Conservation (phyloP, 2,113 vertebrate species). For the Pimephales promelas region DNA sequence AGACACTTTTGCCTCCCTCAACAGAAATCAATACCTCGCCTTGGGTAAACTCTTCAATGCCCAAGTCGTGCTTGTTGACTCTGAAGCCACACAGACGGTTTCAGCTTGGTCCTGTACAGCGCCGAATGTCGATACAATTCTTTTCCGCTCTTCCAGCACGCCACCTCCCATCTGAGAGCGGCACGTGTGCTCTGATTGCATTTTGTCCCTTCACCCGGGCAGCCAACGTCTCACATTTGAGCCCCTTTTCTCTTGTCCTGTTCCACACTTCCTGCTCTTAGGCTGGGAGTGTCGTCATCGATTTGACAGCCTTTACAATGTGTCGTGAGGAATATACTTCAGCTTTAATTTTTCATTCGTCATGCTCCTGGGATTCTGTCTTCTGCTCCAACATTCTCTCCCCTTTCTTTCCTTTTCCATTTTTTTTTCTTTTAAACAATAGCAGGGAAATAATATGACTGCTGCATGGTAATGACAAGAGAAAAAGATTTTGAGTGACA, state of each 20-base stretch:
- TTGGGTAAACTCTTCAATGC: constrained; percentile 71
- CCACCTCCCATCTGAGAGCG: constrained; percentile 70
- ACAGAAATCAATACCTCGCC: constrained; percentile 74
- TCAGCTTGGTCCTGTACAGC: constrained; percentile 70
- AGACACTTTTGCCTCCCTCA: constrained; percentile 31
- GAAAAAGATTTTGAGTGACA: no score
- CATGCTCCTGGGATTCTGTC: constrained; percentile 67
- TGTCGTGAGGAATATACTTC: constrained; percentile 77
- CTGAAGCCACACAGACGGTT: constrained; percentile 68
- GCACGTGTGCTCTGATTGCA: constrained; percentile 77
- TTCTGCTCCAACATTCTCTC: background rate
- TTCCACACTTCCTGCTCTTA: constrained; percentile 70
- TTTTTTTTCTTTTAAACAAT: background rate
- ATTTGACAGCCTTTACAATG: constrained; percentile 76
- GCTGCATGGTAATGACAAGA: background rate
- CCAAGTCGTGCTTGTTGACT: constrained; percentile 68
- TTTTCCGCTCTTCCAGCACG: constrained; percentile 77
- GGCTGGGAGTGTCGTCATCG: constrained; percentile 76
- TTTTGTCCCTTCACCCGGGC: constrained; percentile 70
- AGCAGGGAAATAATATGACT: background rate
- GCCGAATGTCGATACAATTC: constrained; percentile 80
- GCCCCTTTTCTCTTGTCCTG: constrained; percentile 45
- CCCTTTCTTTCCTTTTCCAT: background rate
- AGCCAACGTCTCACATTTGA: constrained; percentile 65
- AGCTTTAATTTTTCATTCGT: constrained; percentile 85